A percentile compares a stretch with the other conserved stretches of the same genome.
These are phyloP conservation scores for Chaenodraco wilsoni DNA, from an alignment of 2,797 vertebrate genomes.

Conservation along the genomic window DNA sequence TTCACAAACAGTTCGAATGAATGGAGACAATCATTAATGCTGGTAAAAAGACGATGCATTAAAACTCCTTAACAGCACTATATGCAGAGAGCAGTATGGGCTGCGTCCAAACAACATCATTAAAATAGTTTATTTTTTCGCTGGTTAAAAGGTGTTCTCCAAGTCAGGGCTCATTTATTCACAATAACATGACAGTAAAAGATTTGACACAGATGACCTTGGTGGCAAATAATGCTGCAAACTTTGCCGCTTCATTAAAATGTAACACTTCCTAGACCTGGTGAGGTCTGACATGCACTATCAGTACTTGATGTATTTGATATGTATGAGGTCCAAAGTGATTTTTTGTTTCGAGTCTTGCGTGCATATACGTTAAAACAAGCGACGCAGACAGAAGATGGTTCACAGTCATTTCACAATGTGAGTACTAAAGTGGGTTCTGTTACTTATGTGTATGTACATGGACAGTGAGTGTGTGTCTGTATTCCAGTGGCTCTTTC, in stretches of 20 bases:
- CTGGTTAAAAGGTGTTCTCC: constrained; percentile 63
- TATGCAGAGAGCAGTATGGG: constrained; percentile 51
- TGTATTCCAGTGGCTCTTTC: constrained; percentile 59
- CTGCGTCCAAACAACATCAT: constrained; percentile 40
- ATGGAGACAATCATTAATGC: constrained; percentile 69
- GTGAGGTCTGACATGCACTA: constrained; percentile 56
- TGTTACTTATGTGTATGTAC: constrained; percentile 69
- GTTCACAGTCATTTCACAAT: constrained; percentile 73
- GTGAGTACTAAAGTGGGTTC: constrained; percentile 70
- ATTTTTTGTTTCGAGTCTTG: constrained; percentile 44
- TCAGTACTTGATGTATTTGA: constrained; percentile 45
- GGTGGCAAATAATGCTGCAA: constrained; percentile 38
- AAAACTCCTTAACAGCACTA: constrained; percentile 52
- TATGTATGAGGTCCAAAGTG: constrained; percentile 47
- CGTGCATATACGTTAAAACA: constrained; percentile 64
- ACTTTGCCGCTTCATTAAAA: constrained; percentile 29
- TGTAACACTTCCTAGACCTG: constrained; percentile 29
- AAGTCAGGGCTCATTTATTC: constrained; percentile 51
- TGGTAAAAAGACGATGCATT: constrained; percentile 58
- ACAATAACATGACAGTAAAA: constrained; percentile 58
- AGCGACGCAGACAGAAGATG: constrained; percentile 67
- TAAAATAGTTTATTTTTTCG: constrained; percentile 41
- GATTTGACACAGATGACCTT: constrained; percentile 51
- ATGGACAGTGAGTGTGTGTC: constrained; percentile 64
- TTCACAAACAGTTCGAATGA: constrained; percentile 62